Base-by-base conservation (phyloP, 2,113 vertebrate species). In the Acanthochromis polyacanthus region DNA sequence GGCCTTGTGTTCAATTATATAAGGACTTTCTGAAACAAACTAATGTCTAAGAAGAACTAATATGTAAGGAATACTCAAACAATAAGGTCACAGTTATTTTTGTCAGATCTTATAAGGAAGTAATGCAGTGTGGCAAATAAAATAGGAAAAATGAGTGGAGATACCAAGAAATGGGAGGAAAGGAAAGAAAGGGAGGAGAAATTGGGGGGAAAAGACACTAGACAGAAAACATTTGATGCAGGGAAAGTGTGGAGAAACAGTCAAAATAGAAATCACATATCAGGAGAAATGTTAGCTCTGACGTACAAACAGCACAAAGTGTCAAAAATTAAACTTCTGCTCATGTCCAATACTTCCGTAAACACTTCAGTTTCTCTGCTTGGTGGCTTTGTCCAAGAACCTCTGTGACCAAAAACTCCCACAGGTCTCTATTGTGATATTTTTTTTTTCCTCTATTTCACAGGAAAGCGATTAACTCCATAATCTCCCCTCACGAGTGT, bases 401-500 rank as follows among this genome's bases (percentile, higher is more conserved):
- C 3, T 4, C 40, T 15, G 12, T 15, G 40, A 36, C 32, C 14
- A 43, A 43, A 43, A 43, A 2, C 3, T 4, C 40, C 14, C 11
- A 15, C 11, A 43, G 40, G 40, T 43, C 40, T 43, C 40, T 8
- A 1, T 19, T n/a, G 16, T 7, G 9, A 10, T 36, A 36, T 19
- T 51, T 51, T 53, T 52, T 60, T 12, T 10, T 36, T 36, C 40
- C 19, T 19, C 7, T 23, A 3, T 58, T 88, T 69, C 45, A 53
- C 53, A 72, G 62, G 77, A 80, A 68, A 75, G 48, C 71, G 52
- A 82, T 63, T 56, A 59, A 8, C 64, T 84, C 55, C 16, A 17
- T 77, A 84, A 88, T 86, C 82, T 83, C 23, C 40, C 30, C 51
- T 61, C 50, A 22, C 48, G 25, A 10, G 16, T 51, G 43, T 50